Percentiles rank a stretch among this genome's conserved stretches.
phyloP scores from a whole-genome alignment of 1,140 invertebrate species.

The Trachymyrmex cornetzi region DNA sequence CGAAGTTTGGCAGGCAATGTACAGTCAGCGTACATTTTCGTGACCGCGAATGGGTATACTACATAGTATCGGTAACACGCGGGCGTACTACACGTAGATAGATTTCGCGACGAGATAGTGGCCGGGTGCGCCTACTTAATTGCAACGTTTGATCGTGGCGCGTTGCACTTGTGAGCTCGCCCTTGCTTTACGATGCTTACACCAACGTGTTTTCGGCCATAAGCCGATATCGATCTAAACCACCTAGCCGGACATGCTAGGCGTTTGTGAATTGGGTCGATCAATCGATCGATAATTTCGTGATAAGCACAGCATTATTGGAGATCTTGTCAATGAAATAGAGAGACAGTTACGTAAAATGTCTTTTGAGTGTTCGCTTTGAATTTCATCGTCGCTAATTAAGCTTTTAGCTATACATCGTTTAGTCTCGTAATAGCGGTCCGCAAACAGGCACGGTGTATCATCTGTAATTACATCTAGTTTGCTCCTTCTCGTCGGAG shows the following conservation, averaged over 20 bases:
- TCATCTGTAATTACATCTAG: slow-evolving; percentile 36
- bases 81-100: slow-evolving; percentile 46
- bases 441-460: slow-evolving; percentile 29
- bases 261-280: slow-evolving; percentile 37
- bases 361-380: not conserved
- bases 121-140: slow-evolving; percentile 76
- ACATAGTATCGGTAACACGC: slow-evolving; percentile 57
- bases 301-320: not conserved
- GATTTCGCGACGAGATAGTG: slow-evolving; percentile 72
- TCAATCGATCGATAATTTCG: slow-evolving; percentile 52
- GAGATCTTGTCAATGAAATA: not conserved
- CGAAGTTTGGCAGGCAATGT: slow-evolving; percentile 65
- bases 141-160: slow-evolving; percentile 78
- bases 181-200: slow-evolving; percentile 70
- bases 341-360: slow-evolving; percentile 27
- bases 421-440: slow-evolving; percentile 45
- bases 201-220: slow-evolving; percentile 32
- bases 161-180: slow-evolving; percentile 74
- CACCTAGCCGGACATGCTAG: not conserved
- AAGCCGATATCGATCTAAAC: slow-evolving; percentile 55
- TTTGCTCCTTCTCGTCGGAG: slow-evolving; percentile 24
- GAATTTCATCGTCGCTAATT: not conserved
- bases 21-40: slow-evolving; percentile 69
- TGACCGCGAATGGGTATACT: slow-evolving; percentile 54
- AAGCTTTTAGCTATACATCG: slow-evolving; percentile 35